Evolutionary conservation across 1,140 invertebrate species (phyloP).

Genomic region (Drosophila tristis): DNA sequence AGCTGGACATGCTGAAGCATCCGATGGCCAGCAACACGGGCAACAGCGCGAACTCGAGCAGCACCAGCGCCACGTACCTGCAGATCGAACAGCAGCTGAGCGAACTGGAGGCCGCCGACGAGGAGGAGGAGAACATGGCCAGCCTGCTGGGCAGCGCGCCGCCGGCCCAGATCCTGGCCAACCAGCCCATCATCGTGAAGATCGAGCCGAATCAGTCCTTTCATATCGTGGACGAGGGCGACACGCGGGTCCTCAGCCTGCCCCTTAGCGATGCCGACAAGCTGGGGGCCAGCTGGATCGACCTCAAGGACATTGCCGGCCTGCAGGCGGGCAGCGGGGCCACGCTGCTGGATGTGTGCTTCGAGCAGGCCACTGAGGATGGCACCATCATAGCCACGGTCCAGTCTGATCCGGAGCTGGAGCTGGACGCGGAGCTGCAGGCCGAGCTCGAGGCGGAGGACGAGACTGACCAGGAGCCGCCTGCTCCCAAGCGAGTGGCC

Average conservation of each 20-base stretch:
- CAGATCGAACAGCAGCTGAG: conserved; percentile 75
- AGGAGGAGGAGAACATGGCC: conserved; percentile 74
- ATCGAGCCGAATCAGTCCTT: conserved; percentile 81
- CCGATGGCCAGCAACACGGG: conserved; percentile 34
- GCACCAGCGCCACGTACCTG: conserved; percentile 66
- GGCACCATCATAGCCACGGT: conserved; percentile 57
- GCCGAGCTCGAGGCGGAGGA: conserved; percentile 12
- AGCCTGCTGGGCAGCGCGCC: conserved; percentile 57
- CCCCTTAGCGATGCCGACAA: conserved; percentile 75
- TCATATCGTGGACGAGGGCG: conserved; percentile 76
- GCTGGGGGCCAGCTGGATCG: conserved; percentile 80
- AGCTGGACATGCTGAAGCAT: conserved; percentile 69
- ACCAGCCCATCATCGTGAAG: conserved; percentile 79
- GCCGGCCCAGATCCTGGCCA: conserved; percentile 60
- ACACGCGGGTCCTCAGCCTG: conserved; percentile 74
- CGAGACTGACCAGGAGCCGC: conserved; percentile 48
- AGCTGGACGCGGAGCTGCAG: conserved; percentile 23
- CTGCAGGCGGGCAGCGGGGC: conserved; percentile 64
- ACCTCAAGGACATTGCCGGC: conserved; percentile 79
- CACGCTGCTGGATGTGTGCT: conserved; percentile 76
- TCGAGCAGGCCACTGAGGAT: conserved; percentile 65
- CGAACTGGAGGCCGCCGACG: conserved; percentile 66
- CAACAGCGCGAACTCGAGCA: conserved; percentile 39
- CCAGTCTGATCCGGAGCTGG: conserved; percentile 36
- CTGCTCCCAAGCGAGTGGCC: conserved; percentile 61